Evolutionary conservation across 2,113 vertebrate genomes (phyloP).

Genomic region (Pycnonotus jocosus): DNA sequence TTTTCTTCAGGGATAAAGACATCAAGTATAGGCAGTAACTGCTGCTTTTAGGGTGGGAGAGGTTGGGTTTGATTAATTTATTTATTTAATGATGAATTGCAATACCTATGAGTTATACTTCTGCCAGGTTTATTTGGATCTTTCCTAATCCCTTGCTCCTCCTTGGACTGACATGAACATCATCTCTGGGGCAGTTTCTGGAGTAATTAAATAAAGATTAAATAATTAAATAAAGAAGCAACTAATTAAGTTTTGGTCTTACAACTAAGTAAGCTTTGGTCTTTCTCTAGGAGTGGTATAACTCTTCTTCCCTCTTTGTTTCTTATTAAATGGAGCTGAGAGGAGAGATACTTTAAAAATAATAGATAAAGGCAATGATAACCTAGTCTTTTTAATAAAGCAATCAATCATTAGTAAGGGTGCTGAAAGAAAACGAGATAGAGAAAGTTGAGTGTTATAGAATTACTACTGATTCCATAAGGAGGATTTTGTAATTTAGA

Average conservation of each 20-base stretch:
- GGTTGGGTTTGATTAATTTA: neutral
- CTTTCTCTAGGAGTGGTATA: neutral
- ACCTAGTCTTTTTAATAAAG: neutral
- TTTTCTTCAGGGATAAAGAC: neutral
- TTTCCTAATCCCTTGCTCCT: neutral
- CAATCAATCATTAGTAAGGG: neutral
- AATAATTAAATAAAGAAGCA: neutral
- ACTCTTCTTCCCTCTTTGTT: neutral
- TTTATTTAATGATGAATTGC: neutral
- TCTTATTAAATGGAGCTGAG: neutral
- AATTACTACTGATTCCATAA: neutral
- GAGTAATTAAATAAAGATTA: neutral
- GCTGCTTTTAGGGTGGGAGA: neutral
- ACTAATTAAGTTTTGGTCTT: too few relatives aligned
- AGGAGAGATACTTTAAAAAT: neutral
- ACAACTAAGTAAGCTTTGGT: too few relatives aligned
- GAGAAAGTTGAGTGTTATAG: neutral
- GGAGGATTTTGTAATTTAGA: neutral
- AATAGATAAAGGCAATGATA: neutral
- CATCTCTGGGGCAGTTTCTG: neutral
- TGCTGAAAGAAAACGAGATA: neutral
- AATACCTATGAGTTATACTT: neutral
- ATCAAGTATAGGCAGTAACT: neutral
- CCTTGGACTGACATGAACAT: neutral
- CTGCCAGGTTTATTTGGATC: neutral